Evolutionary conservation across 2,888 invertebrate genomes (phyloP).

Genomic region (Ophioninae sp.): DNA sequence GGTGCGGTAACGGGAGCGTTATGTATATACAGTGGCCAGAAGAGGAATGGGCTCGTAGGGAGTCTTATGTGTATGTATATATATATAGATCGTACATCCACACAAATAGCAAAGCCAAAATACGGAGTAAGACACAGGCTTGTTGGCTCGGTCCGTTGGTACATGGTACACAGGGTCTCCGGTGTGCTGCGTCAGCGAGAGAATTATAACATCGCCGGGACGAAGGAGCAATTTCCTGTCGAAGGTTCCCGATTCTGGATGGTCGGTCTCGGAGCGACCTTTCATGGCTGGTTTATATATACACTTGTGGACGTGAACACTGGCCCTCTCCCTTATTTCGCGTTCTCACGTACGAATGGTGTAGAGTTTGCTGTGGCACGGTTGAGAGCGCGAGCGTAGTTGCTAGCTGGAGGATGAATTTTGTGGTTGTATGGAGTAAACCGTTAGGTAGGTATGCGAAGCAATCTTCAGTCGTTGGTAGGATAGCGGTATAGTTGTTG

Average conservation of each 20-base stretch:
- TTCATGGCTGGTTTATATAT: slow-evolving; percentile 26
- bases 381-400: slow-evolving; percentile 32
- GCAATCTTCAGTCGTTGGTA: background rate
- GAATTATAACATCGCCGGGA: slow-evolving; percentile 62
- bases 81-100: slow-evolving; percentile 18
- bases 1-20: slow-evolving; percentile 36
- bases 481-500: slow-evolving; percentile 42
- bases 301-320: slow-evolving; percentile 30
- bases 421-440: slow-evolving; percentile 38
- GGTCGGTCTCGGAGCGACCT: slow-evolving; percentile 56
- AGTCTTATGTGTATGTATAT: slow-evolving; percentile 17
- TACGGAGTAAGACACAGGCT: slow-evolving; percentile 15
- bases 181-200: slow-evolving; percentile 61
- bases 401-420: slow-evolving; percentile 49
- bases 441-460: slow-evolving; percentile 29
- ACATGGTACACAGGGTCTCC: slow-evolving; percentile 46
- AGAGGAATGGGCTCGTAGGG: slow-evolving; percentile 41
- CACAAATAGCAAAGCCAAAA: slow-evolving; percentile 19
- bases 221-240: slow-evolving; percentile 64
- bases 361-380: slow-evolving; percentile 49
- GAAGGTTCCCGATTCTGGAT: slow-evolving; percentile 63
- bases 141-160: slow-evolving; percentile 41
- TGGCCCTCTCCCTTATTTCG: slow-evolving; percentile 58
- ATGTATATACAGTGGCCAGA: slow-evolving; percentile 21
- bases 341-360: slow-evolving; percentile 52